Evolutionary conservation across 1,140 invertebrate genomes (phyloP).

Genomic region (Idris sp.): DNA sequence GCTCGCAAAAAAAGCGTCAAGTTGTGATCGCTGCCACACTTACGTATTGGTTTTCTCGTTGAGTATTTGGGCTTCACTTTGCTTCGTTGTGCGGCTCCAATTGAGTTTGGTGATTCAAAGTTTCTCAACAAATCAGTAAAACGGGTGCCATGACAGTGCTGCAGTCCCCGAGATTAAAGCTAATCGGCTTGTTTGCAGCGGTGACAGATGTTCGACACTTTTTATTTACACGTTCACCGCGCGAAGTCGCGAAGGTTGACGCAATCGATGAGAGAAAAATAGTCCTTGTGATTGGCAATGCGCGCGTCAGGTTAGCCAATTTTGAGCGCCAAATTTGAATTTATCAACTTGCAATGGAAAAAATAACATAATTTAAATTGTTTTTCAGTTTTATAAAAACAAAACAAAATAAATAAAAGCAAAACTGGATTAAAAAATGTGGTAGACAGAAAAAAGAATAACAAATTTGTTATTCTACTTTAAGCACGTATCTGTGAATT

Average conservation of each 20-base stretch:
- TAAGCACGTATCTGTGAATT: slow-evolving; percentile 40
- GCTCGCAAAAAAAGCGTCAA: neutral
- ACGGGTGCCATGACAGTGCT: slow-evolving; percentile 70
- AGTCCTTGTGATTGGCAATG: slow-evolving; percentile 10
- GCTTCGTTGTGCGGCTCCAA: slow-evolving; percentile 10
- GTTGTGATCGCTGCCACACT: slow-evolving; percentile 1
- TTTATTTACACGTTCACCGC: slow-evolving; percentile 50
- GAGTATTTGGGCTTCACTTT: too few relatives aligned
- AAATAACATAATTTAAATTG: too few relatives aligned
- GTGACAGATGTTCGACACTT: slow-evolving; percentile 62
- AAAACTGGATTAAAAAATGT: too few relatives aligned
- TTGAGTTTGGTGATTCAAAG: slow-evolving; percentile 2
- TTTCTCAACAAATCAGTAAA: slow-evolving; percentile 63
- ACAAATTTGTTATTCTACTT: too few relatives aligned
- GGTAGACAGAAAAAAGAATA: too few relatives aligned
- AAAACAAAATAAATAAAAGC: too few relatives aligned
- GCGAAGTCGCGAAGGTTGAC: slow-evolving; percentile 38
- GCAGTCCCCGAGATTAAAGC: slow-evolving; percentile 52
- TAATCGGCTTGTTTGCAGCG: slow-evolving; percentile 45
- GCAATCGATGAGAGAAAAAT: slow-evolving; percentile 56
- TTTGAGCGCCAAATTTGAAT: too few relatives aligned
- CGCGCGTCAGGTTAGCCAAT: slow-evolving; percentile 15
- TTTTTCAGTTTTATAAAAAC: too few relatives aligned
- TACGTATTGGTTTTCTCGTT: too few relatives aligned
- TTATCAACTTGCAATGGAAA: too few relatives aligned